phyloP scores from a whole-genome alignment of 2,888 invertebrate species.

The Neoaliturus tenellus region DNA sequence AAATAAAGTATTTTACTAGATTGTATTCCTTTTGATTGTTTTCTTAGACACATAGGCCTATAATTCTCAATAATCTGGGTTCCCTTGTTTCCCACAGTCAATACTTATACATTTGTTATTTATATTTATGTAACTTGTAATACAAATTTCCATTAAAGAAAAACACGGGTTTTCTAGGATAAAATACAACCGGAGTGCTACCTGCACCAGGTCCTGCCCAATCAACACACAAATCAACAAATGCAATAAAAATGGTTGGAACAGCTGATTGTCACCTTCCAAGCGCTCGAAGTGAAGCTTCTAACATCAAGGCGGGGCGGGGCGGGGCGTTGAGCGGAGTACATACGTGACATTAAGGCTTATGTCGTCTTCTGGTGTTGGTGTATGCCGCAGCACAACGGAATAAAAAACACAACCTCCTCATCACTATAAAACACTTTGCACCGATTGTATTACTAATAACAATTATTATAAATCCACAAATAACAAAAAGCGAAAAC shows the following conservation, averaged over 20 bases:
- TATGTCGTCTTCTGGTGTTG: slow-evolving; percentile 42
- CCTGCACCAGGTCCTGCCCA: background rate
- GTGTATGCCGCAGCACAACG: slow-evolving; percentile 44
- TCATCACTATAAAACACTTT: slow-evolving; percentile 58
- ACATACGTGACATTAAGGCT: slow-evolving; percentile 32
- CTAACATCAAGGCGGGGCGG: background rate
- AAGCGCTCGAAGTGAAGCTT: background rate
- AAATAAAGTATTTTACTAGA: no score
- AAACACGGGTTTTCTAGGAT: no score
- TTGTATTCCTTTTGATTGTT: no score
- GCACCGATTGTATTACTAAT: slow-evolving; percentile 56
- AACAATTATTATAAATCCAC: slow-evolving; percentile 55
- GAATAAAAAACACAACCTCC: slow-evolving; percentile 55
- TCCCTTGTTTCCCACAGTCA: no score
- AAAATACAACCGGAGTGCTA: background rate
- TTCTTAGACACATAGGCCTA: no score
- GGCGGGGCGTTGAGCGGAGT: slow-evolving; percentile 44
- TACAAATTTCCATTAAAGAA: no score
- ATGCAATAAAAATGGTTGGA: slow-evolving; percentile 19
- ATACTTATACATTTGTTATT: no score
- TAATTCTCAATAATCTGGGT: no score
- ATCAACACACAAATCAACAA: slow-evolving; percentile 36
- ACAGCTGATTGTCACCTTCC: slow-evolving; percentile 47
- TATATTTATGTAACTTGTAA: no score
- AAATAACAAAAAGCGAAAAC: slow-evolving; percentile 49